Conservation (phyloP, 2,888 invertebrate species). For the Leucophora obtusa region DNA sequence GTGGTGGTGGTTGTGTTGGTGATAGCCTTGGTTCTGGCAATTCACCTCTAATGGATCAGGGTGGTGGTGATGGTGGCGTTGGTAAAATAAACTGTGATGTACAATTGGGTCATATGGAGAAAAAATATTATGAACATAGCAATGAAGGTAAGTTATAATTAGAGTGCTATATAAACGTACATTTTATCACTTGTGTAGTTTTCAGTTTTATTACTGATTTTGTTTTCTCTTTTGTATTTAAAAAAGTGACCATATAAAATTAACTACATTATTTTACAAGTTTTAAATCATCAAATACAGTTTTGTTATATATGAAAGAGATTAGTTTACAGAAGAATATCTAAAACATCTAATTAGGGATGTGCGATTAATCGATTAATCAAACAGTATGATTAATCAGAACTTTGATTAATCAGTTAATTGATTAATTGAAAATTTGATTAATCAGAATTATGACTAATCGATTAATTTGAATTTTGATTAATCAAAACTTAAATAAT, state of each 20-base stretch:
- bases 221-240: not conserved
- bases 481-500: too few species aligned
- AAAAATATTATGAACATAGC: constrained; percentile 69
- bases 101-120: constrained; percentile 68
- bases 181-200: not conserved
- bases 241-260: not conserved
- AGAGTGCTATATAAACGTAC: not conserved
- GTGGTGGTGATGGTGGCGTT: constrained; percentile 30
- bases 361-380: too few species aligned
- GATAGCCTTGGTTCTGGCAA: constrained; percentile 48
- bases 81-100: constrained; percentile 65
- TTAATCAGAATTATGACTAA: too few species aligned
- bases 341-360: too few species aligned
- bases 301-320: too few species aligned
- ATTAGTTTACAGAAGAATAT: too few species aligned
- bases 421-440: too few species aligned
- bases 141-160: constrained; percentile 67
- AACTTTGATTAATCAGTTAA: too few species aligned
- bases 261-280: too few species aligned
- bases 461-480: too few species aligned
- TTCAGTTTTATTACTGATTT: not conserved
- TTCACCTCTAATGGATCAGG: constrained; percentile 55
- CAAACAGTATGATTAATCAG: too few species aligned
- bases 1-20: constrained; percentile 20
- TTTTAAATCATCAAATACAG: too few species aligned